Evolutionary conservation across 1,140 invertebrate genomes (phyloP), one percentile per base, ranked within the genome.

Genomic region (Holcopasites calliopsidis): DNA sequence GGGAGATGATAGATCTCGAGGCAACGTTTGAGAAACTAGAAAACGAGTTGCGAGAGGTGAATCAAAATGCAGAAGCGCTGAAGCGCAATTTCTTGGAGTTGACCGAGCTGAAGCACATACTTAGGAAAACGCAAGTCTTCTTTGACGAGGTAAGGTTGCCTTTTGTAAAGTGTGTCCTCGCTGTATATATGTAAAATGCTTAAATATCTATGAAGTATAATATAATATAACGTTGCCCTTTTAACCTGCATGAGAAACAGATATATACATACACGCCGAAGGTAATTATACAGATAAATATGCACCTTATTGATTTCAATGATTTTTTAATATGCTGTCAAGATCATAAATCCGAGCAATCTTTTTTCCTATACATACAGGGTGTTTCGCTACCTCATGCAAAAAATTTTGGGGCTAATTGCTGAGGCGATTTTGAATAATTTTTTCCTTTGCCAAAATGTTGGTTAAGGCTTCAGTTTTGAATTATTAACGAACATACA

Each of bases 1-100:
- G 98, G 64, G 99, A 99, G 92, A 99, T 99, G 98, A 99, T 99
- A 85, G 99, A 99, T 92, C 93, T 99, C 54, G 99, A 99, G 94
- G 97, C 97, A 1, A 98, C 97, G 0, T 98, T 99, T 92, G 97
- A 99, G 89, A 98, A 99, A 89, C 89, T 98, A 13, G 98, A 99
- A 92, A 98, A 98, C 88, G 98, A 99, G 89, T 91, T 99, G 54
- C 94, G 97, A n/a, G 98, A 99, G 92, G 97, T 99, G 0, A 99
- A 99, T 89, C 97, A 97, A 83, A 99, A 99, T 92, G 97, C 98
- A 0, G 98, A 99, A 89, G 97, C 98, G 8, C 92, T 99, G 62
- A 99, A 99, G 89, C 95, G 97, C 80, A 99, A 99, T 88, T 99
- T 96, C 87, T 93, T 99, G 65, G 98, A 99, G 92, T 92, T 99